phyloP scores from a whole-genome alignment of 2,797 vertebrate species.

The Sebastes itinus region DNA sequence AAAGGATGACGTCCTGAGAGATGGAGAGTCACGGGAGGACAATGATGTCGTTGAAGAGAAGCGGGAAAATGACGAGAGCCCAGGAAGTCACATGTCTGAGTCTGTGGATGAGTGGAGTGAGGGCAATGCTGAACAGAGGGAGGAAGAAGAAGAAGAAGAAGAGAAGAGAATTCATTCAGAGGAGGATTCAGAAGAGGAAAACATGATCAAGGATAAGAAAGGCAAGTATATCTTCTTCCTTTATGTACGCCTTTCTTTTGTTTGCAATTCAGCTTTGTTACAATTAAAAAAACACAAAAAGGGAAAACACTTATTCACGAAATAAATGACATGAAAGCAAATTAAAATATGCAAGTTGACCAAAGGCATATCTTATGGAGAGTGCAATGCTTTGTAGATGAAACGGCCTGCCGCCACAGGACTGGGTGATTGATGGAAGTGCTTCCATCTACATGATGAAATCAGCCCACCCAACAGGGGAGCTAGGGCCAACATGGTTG shows the following conservation, averaged over 20 bases:
- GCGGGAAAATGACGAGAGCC: slow-evolving; percentile 21
- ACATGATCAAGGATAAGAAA: slow-evolving; percentile 45
- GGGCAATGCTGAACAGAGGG: slow-evolving; percentile 25
- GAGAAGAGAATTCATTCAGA: slow-evolving; percentile 58
- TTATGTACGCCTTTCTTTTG: not conserved
- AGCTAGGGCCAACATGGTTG: slow-evolving; percentile 33
- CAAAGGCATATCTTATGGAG: not conserved
- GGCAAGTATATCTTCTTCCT: slow-evolving; percentile 37
- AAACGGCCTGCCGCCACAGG: slow-evolving; percentile 15
- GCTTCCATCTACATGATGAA: slow-evolving; percentile 69
- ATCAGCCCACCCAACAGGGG: not conserved
- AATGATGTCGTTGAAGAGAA: slow-evolving; percentile 26
- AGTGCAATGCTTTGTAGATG: slow-evolving; percentile 20
- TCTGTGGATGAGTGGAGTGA: slow-evolving; percentile 39
- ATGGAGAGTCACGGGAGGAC: slow-evolving; percentile 53
- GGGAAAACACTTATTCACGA: not conserved
- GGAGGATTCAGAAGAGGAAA: slow-evolving; percentile 49
- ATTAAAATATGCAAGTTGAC: slow-evolving; percentile 1
- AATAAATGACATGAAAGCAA: slow-evolving; percentile 1
- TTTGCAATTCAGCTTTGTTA: not conserved
- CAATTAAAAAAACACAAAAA: not conserved
- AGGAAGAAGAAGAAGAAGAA: slow-evolving; percentile 38
- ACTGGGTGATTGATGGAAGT: slow-evolving; percentile 64
- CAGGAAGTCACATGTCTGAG: slow-evolving; percentile 28
- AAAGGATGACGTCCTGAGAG: slow-evolving; percentile 33